These are phyloP conservation scores for Cotesia vestalis DNA, from an alignment of 1,140 invertebrate genomes.

Conservation along the genomic window DNA sequence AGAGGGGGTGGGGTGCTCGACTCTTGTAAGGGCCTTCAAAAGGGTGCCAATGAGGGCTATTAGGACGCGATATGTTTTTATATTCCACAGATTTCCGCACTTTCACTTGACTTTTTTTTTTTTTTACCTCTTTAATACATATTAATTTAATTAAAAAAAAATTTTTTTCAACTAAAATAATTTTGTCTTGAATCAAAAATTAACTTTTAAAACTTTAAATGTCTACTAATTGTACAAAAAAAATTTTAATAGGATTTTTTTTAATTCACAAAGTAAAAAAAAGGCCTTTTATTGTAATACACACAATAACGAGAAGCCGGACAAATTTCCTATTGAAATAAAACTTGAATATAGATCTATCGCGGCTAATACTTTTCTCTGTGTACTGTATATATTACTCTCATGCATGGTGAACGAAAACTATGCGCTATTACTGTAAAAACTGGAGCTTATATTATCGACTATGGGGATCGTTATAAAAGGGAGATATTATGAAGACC, in stretches of 20 bases:
- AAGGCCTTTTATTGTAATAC: constrained; percentile 49
- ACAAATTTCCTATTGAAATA: constrained; percentile 47
- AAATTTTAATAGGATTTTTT: constrained; percentile 12
- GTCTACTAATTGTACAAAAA: background rate
- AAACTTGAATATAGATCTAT: constrained; percentile 6
- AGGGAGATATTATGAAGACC: constrained; percentile 10
- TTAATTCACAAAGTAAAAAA: constrained; percentile 19
- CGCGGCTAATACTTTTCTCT: too few species aligned
- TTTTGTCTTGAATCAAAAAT: too few species aligned
- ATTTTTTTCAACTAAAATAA: too few species aligned
- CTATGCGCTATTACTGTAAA: constrained; percentile 1
- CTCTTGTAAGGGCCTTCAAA: constrained; percentile 25
- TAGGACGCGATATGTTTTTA: constrained; percentile 66
- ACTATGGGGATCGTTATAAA: constrained; percentile 12
- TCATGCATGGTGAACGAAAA: constrained; percentile 1
- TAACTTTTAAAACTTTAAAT: too few species aligned
- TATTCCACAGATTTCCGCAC: constrained; percentile 57
- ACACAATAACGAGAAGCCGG: constrained; percentile 53
- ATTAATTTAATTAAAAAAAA: background rate
- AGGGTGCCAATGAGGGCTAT: constrained; percentile 66
- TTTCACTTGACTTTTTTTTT: constrained; percentile 27
- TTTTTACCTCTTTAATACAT: constrained; percentile 5
- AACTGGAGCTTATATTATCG: background rate
- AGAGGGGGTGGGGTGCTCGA: constrained; percentile 40
- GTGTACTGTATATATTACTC: background rate